Base-by-base conservation (phyloP, 2,888 invertebrate genomes). In the Cotesia congregata region DNA sequence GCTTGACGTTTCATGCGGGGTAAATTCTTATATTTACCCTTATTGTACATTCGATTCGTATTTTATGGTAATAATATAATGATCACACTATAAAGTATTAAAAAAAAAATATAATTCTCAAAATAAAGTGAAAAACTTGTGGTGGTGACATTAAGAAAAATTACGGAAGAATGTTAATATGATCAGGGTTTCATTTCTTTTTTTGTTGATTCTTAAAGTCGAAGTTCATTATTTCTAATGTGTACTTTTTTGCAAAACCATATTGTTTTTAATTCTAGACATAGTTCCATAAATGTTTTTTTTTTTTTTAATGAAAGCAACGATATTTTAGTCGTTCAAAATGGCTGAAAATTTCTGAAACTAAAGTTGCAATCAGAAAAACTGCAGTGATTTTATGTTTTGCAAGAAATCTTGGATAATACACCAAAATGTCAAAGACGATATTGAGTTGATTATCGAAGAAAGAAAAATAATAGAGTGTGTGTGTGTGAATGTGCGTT, bases 1-100 rank as follows among this genome's bases (percentile, higher is more conserved):
- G 80, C 78, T 81, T 80, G 82, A 80, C 79, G 77, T 74, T 80
- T 78, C 75, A 77, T 76, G 71, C 79, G 78, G 83, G 82, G 80
- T 79, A 80, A 83, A 82, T 79, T 78, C 73, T 71, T 68, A 76
- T 72, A 74, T 81, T 80, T 79, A 80, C 80, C 81, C 82, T 81
- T 60, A 62, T 61, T 9, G 59, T 38, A 39, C 61, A 39, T n/a
- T 71, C 38, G 12, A 12, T 62, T 62, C 17, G 12, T 59, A 39
- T 40, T 39, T 61, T 62, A 62, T 7, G 62, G 60, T 9, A 39
- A 38, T 17, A 39, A 15, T 38, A 30, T 38, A 1, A 6, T 6
- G 69, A 50, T n/a, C 20, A 20, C 59, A 12, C 6, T 20, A 17
- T 6, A 40, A 6, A 6, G 39, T 15, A 39, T n/a, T 30, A 3